A percentile compares a stretch with the other conserved stretches of the same genome.
Evolutionary conservation across 1,140 invertebrate genomes (phyloP).

Genomic region (Chelonus insularis): DNA sequence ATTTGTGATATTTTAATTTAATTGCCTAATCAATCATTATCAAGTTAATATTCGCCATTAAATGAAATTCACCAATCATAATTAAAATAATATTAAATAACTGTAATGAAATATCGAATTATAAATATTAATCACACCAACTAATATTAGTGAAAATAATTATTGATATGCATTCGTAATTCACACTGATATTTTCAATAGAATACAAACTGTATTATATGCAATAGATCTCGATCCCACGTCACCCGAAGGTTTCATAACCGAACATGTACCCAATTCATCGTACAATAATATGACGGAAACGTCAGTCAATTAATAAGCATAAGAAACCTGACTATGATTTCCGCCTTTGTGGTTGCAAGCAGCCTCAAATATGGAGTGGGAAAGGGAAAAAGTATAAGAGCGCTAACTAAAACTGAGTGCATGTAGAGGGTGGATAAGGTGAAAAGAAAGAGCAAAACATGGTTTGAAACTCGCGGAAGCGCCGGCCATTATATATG

Average conservation of each 20-base stretch:
- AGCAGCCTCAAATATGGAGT: background rate
- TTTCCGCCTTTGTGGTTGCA: constrained; percentile 54
- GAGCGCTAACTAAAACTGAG: constrained; percentile 3
- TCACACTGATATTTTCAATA: background rate
- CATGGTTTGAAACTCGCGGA: constrained; percentile 25
- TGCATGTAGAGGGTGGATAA: constrained; percentile 29
- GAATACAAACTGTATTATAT: background rate
- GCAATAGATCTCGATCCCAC: constrained; percentile 3
- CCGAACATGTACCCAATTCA: constrained; percentile 47
- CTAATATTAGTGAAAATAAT: no score
- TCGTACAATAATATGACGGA: constrained; percentile 59
- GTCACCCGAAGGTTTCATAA: constrained; percentile 12
- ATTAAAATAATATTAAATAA: no score
- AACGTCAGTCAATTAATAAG: constrained; percentile 62
- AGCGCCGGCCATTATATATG: constrained; percentile 54
- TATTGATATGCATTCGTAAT: no score
- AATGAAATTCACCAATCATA: no score
- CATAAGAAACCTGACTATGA: constrained; percentile 59
- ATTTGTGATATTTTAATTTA: no score
- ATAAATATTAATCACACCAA: no score
- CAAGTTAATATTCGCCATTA: no score
- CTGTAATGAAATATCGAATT: no score
- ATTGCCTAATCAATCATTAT: no score
- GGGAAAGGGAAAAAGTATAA: background rate
- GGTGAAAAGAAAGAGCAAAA: constrained; percentile 8